Conservation (phyloP, 1,140 invertebrate species). For the Drosophila kurseongensis region DNA sequence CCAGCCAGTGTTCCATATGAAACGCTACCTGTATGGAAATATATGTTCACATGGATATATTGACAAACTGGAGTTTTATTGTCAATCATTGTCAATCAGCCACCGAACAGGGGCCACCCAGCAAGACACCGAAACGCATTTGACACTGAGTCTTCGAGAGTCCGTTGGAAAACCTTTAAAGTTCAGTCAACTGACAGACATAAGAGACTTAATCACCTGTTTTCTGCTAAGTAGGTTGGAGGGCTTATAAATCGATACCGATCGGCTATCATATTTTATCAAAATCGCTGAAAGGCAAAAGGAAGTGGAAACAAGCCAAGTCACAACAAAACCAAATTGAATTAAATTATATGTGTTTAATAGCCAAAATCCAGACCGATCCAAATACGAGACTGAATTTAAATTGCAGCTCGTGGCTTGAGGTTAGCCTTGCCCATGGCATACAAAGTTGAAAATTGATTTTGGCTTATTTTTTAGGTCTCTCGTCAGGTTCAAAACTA, state of each 20-base stretch:
- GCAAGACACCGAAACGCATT: conserved; percentile 9
- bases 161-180: conserved; percentile 38
- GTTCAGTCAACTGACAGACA: conserved; percentile 45
- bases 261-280: conserved; percentile 29
- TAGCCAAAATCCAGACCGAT: conserved; percentile 10
- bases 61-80: conserved; percentile 25
- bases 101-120: conserved; percentile 32
- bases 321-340: conserved; percentile 33
- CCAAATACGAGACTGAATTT: conserved; percentile 10
- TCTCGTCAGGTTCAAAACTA: conserved; percentile 44
- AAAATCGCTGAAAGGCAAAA: conserved; percentile 21
- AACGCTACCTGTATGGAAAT: conserved; percentile 12
- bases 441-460: conserved; percentile 43
- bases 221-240: conserved; percentile 18
- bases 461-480: conserved; percentile 21
- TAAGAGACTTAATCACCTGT: conserved; percentile 42
- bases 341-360: conserved; percentile 18
- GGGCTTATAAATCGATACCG: conserved; percentile 28
- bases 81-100: conserved; percentile 49
- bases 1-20: conserved; percentile 14
- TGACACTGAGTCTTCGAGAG: conserved; percentile 42
- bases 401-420: conserved; percentile 33
- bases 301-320: conserved; percentile 37
- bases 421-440: conserved; percentile 49
- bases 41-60: neutral